phyloP scores from a whole-genome alignment of 2,113 vertebrate species.

The Mirza zaza region DNA sequence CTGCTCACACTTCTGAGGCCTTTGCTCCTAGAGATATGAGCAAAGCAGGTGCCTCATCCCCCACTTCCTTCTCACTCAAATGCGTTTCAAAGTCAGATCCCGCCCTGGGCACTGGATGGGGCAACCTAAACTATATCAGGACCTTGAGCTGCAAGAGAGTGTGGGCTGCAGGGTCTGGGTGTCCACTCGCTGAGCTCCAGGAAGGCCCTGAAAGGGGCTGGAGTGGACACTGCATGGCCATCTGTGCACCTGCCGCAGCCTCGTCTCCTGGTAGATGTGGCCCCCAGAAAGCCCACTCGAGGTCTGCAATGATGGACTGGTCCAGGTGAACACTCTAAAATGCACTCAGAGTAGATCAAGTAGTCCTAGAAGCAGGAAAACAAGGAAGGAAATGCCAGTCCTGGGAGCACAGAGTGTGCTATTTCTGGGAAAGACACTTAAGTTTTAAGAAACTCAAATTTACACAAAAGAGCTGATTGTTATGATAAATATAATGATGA shows the following conservation, averaged over 20 bases:
- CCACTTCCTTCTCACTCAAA: background rate
- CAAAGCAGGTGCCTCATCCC: background rate
- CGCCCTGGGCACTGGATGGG: background rate
- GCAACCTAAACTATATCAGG: rapidly evolving
- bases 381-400: background rate
- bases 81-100: background rate
- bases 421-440: background rate
- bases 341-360: background rate
- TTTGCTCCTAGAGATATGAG: background rate
- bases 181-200: background rate
- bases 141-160: background rate
- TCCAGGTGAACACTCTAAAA: background rate
- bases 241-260: background rate
- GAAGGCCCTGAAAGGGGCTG: background rate
- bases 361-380: background rate
- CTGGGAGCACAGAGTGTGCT: background rate
- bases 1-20: background rate
- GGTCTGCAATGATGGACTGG: background rate
- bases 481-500: background rate
- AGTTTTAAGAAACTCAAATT: background rate
- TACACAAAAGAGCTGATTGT: background rate
- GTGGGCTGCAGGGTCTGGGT: rapidly evolving
- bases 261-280: background rate
- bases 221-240: background rate
- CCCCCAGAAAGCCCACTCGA: background rate